Conservation (phyloP, 2,888 invertebrate species). For the Nemurella pictetii region DNA sequence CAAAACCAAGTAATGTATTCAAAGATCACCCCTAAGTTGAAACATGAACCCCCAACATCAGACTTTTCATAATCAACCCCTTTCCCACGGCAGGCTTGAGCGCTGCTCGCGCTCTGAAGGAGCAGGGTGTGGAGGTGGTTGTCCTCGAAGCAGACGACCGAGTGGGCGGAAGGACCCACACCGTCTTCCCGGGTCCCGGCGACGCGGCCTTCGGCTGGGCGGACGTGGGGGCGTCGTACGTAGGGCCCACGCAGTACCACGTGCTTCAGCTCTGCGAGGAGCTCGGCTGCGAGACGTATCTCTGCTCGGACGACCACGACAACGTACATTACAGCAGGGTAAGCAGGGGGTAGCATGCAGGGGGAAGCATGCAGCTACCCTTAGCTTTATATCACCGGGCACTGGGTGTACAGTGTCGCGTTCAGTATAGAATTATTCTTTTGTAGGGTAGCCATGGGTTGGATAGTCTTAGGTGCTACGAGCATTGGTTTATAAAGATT, state of each 20-base stretch:
- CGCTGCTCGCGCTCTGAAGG: slow-evolving; percentile 50
- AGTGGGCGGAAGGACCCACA: slow-evolving; percentile 53
- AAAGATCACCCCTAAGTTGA: too few relatives aligned
- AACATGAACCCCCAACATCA: not conserved
- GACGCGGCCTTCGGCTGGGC: slow-evolving; percentile 44
- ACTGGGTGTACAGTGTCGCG: too few relatives aligned
- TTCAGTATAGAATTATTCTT: too few relatives aligned
- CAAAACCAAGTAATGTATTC: too few relatives aligned
- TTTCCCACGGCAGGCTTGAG: slow-evolving; percentile 45
- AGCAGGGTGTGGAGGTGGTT: slow-evolving; percentile 47
- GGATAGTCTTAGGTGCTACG: too few relatives aligned
- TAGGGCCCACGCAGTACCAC: slow-evolving; percentile 51
- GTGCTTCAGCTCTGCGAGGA: slow-evolving; percentile 50
- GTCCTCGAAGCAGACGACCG: slow-evolving; percentile 53
- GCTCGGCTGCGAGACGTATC: slow-evolving; percentile 49
- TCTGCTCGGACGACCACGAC: slow-evolving; percentile 42
- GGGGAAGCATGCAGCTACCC: too few relatives aligned
- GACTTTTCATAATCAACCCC: not conserved
- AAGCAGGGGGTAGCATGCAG: too few relatives aligned
- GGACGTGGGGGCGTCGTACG: slow-evolving; percentile 53
- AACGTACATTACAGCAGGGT: slow-evolving; percentile 41
- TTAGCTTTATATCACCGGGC: too few relatives aligned
- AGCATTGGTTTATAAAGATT: too few relatives aligned
- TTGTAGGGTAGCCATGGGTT: too few relatives aligned
- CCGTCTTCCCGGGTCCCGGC: slow-evolving; percentile 39